Percentiles rank a stretch among this genome's conserved stretches.
These are phyloP conservation scores for Halocynthia aurantium DNA, from an alignment of 23 tunicate genomes.

Conservation along the genomic window DNA sequence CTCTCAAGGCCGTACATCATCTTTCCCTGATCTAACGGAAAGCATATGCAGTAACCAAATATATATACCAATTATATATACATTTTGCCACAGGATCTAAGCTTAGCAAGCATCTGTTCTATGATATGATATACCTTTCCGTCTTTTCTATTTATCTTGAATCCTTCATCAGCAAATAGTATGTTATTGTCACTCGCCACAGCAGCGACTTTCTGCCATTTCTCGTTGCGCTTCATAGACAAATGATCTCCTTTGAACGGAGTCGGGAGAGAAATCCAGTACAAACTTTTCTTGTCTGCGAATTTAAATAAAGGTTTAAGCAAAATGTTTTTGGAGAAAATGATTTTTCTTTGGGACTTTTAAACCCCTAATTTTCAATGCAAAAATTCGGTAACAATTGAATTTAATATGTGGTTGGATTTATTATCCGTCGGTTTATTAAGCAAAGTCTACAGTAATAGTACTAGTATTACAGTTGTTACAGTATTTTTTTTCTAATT, in stretches of 20 bases:
- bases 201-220: conserved; percentile 62
- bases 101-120: background rate
- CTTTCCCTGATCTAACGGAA: too few species aligned
- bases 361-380: too few species aligned
- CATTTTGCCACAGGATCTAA: background rate
- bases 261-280: conserved; percentile 37
- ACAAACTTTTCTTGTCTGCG: conserved; percentile 56
- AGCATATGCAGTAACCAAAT: background rate
- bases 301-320: background rate
- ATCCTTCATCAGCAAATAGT: conserved; percentile 80
- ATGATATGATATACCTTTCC: conserved; percentile 44
- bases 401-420: too few species aligned
- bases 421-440: too few species aligned
- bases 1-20: too few species aligned
- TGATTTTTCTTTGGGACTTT: too few species aligned
- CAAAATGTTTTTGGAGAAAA: too few species aligned
- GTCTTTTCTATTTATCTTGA: conserved; percentile 60
- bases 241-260: conserved; percentile 72
- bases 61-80: background rate
- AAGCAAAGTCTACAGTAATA: too few species aligned
- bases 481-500: too few species aligned
- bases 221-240: conserved; percentile 37
- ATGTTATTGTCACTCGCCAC: conserved; percentile 29
- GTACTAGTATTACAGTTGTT: too few species aligned
- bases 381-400: too few species aligned